Percentiles rank a stretch among this genome's conserved stretches.
Conservation (phyloP, 2,888 invertebrate genomes). For the Bhutanitis thaidina region DNA sequence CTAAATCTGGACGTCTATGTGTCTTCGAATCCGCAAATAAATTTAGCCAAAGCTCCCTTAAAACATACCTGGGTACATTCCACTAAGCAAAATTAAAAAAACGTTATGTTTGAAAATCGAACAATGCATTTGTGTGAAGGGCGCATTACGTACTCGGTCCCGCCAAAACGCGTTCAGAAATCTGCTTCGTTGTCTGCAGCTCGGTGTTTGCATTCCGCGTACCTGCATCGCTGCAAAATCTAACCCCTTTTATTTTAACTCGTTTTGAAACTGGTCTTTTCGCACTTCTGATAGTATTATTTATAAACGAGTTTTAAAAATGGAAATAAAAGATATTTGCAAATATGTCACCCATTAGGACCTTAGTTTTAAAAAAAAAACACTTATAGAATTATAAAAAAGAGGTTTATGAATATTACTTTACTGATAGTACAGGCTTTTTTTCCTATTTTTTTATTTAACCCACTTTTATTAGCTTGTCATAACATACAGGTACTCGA, state of each 20-base stretch:
- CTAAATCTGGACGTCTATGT: too few relatives aligned
- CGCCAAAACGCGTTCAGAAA: conserved; percentile 36
- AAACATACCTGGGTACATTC: too few relatives aligned
- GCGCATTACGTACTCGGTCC: conserved; percentile 17
- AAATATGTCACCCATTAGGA: conserved; percentile 4
- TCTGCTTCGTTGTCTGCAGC: conserved; percentile 54
- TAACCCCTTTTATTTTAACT: conserved; percentile 40
- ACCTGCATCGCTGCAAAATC: conserved; percentile 53
- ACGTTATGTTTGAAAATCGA: conserved; percentile 3
- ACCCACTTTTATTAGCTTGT: too few relatives aligned
- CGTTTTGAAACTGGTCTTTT: conserved; percentile 29
- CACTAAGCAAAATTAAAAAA: too few relatives aligned
- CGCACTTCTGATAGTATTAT: conserved; percentile 18
- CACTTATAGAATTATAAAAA: too few relatives aligned
- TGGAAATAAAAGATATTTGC: conserved; percentile 1
- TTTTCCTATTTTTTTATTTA: too few relatives aligned
- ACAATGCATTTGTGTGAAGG: conserved; percentile 12
- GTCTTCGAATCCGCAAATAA: too few relatives aligned
- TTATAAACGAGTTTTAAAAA: conserved; percentile 11
- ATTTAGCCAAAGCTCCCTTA: too few relatives aligned
- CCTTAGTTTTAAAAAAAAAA: too few relatives aligned
- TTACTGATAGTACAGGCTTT: too few relatives aligned
- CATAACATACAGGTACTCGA: too few relatives aligned
- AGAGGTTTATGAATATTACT: too few relatives aligned
- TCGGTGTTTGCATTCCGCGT: conserved; percentile 61